Evolutionary conservation across 2,888 invertebrate genomes (phyloP).

Genomic region (Escarpia spicata): DNA sequence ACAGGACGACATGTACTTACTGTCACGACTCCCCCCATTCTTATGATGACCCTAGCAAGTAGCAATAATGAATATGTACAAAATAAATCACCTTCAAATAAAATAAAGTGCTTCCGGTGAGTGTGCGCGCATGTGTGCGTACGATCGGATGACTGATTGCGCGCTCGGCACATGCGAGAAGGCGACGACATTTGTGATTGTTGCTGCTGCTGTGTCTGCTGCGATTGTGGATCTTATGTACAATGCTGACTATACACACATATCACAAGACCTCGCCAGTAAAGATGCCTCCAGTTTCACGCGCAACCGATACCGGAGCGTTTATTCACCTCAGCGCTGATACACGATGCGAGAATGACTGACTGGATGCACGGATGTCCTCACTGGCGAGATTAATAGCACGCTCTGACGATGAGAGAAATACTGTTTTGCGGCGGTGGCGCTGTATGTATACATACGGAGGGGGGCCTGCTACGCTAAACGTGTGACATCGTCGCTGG

Average conservation of each 20-base stretch:
- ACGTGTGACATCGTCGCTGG: slow-evolving; percentile 1
- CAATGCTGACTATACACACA: slow-evolving; percentile 11
- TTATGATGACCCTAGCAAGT: background rate
- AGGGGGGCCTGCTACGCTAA: slow-evolving; percentile 4
- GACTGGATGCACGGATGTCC: background rate
- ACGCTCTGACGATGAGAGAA: slow-evolving; percentile 2
- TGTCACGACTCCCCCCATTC: background rate
- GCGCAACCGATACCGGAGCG: background rate
- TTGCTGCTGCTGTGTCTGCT: background rate
- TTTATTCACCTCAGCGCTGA: background rate
- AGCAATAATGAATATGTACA: background rate
- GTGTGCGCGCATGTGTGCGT: background rate
- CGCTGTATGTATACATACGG: too few relatives aligned
- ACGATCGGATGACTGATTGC: too few relatives aligned
- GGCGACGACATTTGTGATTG: background rate
- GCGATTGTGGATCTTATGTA: background rate
- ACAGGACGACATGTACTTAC: background rate
- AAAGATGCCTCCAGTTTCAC: background rate
- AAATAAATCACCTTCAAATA: slow-evolving; percentile 16
- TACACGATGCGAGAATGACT: slow-evolving; percentile 8
- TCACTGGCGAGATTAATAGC: slow-evolving; percentile 6
- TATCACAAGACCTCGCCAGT: slow-evolving; percentile 16
- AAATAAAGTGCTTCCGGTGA: background rate
- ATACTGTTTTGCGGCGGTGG: slow-evolving; percentile 13
- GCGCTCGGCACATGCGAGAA: background rate